phyloP scores from a whole-genome alignment of 2,888 invertebrate genomes.

The Polyommatus iphigenia region DNA sequence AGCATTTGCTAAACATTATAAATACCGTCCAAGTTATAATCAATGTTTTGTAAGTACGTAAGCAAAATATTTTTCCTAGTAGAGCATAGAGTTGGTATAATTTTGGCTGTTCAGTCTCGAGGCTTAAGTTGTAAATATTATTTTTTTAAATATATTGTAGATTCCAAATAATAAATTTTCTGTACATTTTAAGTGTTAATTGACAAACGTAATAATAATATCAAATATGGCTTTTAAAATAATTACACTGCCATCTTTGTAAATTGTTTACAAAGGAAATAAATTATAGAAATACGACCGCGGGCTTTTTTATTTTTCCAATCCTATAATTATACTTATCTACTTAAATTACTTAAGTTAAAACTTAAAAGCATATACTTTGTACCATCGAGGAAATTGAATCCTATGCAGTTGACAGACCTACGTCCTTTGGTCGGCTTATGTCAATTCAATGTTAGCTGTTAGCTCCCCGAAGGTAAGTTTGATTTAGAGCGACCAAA shows the following conservation, averaged over 20 bases:
- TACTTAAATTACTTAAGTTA: background rate
- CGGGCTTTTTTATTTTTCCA: background rate
- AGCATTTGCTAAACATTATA: background rate
- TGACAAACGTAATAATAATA: background rate
- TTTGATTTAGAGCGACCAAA: too few relatives aligned
- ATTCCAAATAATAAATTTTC: constrained; percentile 7
- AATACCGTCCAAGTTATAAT: background rate
- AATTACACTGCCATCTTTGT: constrained; percentile 33
- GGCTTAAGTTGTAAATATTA: constrained; percentile 31
- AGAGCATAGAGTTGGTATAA: constrained; percentile 30
- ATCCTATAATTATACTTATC: too few relatives aligned
- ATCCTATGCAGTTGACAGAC: too few relatives aligned
- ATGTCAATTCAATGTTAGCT: too few relatives aligned
- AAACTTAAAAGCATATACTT: too few relatives aligned
- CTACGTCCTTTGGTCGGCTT: too few relatives aligned
- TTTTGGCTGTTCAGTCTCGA: constrained; percentile 29
- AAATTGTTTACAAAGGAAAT: constrained; percentile 32
- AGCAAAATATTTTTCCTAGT: constrained; percentile 27
- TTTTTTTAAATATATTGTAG: constrained; percentile 11
- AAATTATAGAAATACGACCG: constrained; percentile 22
- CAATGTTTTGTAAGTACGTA: background rate
- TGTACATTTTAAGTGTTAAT: background rate
- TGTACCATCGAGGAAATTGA: too few relatives aligned
- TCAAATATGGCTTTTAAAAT: constrained; percentile 11
- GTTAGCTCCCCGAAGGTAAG: too few relatives aligned